Evolutionary conservation across 2,888 invertebrate species (phyloP).

Genomic region (Branchinecta sandiegonensis): DNA sequence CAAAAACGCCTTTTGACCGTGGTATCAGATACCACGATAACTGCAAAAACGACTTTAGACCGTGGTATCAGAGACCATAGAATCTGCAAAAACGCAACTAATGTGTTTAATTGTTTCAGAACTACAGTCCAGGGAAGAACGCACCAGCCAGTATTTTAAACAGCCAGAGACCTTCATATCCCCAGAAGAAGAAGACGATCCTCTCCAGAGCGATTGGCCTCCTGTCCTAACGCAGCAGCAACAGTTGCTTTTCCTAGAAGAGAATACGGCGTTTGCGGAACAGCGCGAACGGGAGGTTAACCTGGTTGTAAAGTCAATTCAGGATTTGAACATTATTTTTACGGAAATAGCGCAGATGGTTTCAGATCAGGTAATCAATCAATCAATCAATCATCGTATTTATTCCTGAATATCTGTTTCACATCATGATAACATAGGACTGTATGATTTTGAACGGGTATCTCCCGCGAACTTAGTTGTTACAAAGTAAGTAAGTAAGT

Average conservation of each 20-base stretch:
- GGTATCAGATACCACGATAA: no score
- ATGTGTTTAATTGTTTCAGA: slow-evolving; percentile 38
- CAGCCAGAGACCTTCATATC: slow-evolving; percentile 39
- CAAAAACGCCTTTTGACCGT: no score
- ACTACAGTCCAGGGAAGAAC: slow-evolving; percentile 73
- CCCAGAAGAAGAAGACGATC: slow-evolving; percentile 28
- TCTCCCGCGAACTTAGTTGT: no score
- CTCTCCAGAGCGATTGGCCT: slow-evolving; percentile 18
- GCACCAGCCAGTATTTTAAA: slow-evolving; percentile 76
- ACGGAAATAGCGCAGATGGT: slow-evolving; percentile 47
- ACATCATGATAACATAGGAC: no score
- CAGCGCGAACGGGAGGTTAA: slow-evolving; percentile 76
- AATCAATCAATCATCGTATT: no score
- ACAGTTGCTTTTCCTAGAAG: slow-evolving; percentile 74
- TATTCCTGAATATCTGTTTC: no score
- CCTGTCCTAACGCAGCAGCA: slow-evolving; percentile 37
- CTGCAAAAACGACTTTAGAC: no score
- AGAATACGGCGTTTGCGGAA: slow-evolving; percentile 49
- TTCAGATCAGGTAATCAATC: slow-evolving; percentile 47
- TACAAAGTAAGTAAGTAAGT: no score
- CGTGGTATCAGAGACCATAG: no score
- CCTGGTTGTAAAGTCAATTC: slow-evolving; percentile 78
- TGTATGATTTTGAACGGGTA: no score
- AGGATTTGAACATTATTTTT: slow-evolving; percentile 86
- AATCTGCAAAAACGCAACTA: no score